phyloP scores from a whole-genome alignment of 2,113 vertebrate species.

The Cromileptes altivelis region DNA sequence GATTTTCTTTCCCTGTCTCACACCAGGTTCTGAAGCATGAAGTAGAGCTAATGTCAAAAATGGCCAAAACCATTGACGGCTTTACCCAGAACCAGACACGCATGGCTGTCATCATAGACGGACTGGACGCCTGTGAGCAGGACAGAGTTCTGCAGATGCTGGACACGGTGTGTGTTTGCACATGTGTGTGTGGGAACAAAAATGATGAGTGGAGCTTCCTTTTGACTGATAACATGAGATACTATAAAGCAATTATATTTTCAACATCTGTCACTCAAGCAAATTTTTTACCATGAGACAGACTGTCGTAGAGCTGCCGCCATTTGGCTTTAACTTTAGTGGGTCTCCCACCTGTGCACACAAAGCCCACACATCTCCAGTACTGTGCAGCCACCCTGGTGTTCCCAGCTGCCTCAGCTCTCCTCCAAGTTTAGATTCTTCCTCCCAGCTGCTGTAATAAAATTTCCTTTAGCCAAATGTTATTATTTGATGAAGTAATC shows the following conservation, averaged over 20 bases:
- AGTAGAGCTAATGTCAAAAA: constrained; percentile 97
- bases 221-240: constrained; percentile 27
- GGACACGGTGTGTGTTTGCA: constrained; percentile 90
- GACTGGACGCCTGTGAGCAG: constrained; percentile 97
- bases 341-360: constrained; percentile 47
- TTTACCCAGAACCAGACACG: constrained; percentile 99
- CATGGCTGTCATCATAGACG: constrained; percentile 97
- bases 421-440: constrained; percentile 61
- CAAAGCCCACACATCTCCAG: constrained; percentile 36
- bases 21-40: constrained; percentile 96
- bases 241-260: constrained; percentile 8
- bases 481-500: constrained; percentile 83
- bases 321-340: constrained; percentile 36
- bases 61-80: constrained; percentile 98
- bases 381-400: constrained; percentile 33
- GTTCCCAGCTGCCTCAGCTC: constrained; percentile 58
- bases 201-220: constrained; percentile 22
- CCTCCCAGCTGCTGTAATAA: constrained; percentile 76
- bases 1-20: background rate
- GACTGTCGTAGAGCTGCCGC: constrained; percentile 34
- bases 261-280: constrained; percentile 33
- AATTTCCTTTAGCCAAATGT: constrained; percentile 83
- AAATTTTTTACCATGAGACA: constrained; percentile 25
- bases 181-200: background rate
- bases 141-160: constrained; percentile 99